A percentile compares a stretch with the other conserved stretches of the same genome.
Conservation (phyloP, 2,888 invertebrate species). For the Cecidostiba fungosa region DNA sequence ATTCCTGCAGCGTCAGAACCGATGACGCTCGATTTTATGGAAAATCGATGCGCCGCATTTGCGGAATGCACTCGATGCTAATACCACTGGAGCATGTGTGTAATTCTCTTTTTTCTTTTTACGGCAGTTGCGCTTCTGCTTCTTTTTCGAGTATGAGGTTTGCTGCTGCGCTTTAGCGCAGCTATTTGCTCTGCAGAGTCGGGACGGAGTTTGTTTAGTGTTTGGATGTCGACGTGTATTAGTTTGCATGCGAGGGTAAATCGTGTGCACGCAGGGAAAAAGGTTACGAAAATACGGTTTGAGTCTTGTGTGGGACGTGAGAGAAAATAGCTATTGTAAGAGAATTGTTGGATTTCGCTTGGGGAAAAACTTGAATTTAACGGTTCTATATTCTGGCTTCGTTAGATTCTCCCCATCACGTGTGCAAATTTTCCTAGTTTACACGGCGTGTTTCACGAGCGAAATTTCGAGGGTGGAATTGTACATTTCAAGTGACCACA, state of each 20-base stretch:
- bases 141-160: neutral
- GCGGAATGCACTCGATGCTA: neutral
- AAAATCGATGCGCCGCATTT: constrained; percentile 12
- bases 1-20: neutral
- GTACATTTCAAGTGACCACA: constrained; percentile 4
- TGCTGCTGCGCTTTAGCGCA: neutral
- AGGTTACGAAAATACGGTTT: neutral
- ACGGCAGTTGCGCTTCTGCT: neutral
- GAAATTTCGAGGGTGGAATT: neutral
- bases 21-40: constrained; percentile 9
- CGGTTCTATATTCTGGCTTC: too few species aligned
- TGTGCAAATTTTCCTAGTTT: constrained; percentile 7
- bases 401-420: neutral
- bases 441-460: neutral
- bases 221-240: neutral
- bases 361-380: too few species aligned
- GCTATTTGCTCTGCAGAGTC: neutral
- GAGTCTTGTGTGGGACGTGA: neutral
- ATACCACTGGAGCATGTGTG: neutral
- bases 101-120: neutral
- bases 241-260: constrained; percentile 1
- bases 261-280: neutral
- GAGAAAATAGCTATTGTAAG: neutral
- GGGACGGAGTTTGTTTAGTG: neutral
- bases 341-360: neutral